Conservation (phyloP, 2,113 vertebrate genomes). For the Donacobius atricapilla region DNA sequence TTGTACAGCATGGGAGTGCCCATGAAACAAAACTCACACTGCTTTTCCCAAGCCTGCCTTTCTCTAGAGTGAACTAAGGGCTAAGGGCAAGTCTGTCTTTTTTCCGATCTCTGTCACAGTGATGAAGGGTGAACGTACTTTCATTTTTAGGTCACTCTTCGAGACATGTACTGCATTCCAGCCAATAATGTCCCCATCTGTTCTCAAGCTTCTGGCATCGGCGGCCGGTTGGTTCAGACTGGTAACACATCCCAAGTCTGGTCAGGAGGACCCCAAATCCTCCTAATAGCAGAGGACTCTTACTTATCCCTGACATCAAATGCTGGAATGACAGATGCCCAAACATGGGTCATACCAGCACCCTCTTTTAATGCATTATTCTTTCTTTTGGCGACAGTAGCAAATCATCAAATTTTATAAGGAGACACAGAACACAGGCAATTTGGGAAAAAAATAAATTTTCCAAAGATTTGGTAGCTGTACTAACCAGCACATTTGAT, state of each 20-base stretch:
- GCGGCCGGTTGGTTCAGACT: neutral
- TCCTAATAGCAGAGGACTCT: neutral
- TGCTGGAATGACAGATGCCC: neutral
- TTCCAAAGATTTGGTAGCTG: neutral
- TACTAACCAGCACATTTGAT: neutral
- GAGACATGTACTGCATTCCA: neutral
- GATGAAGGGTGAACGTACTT: neutral
- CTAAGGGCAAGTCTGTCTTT: neutral
- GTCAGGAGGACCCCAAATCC: neutral
- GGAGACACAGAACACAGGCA: neutral
- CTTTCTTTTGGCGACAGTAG: neutral
- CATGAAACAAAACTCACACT: neutral
- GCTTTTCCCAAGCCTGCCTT: neutral
- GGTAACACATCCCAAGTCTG: neutral
- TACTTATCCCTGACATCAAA: neutral
- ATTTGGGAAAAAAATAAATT: neutral
- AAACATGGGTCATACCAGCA: neutral
- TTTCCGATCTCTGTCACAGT: neutral
- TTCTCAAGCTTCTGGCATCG: neutral
- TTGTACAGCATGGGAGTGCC: neutral
- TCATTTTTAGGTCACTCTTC: neutral
- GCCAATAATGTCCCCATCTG: neutral
- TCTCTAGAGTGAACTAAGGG: neutral
- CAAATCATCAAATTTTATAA: neutral
- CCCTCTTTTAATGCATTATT: fast-evolving